Conservation (phyloP, 2,797 vertebrate genomes). For the Pangasius larnaudii region DNA sequence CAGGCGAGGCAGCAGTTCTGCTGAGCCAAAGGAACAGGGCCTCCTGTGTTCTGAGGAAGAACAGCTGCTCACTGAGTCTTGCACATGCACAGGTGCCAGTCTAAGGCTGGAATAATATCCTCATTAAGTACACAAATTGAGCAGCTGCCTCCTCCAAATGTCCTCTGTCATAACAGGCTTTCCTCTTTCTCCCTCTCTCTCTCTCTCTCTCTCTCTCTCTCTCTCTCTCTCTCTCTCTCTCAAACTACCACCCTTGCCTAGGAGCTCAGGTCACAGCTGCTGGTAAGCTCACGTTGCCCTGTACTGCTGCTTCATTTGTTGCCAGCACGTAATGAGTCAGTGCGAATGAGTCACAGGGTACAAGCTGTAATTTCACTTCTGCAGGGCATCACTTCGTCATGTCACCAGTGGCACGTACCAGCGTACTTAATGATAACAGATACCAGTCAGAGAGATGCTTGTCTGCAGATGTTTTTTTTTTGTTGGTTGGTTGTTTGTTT, state of each 20-base stretch:
- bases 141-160: constrained; percentile 45
- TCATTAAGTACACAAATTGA: constrained; percentile 66
- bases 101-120: constrained; percentile 59
- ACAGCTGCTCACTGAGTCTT: constrained; percentile 69
- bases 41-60: constrained; percentile 69
- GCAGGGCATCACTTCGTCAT: constrained; percentile 53
- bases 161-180: background rate
- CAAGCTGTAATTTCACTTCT: constrained; percentile 56
- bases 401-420: constrained; percentile 24
- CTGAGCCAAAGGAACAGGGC: constrained; percentile 67
- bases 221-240: background rate
- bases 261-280: constrained; percentile 59
- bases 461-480: background rate
- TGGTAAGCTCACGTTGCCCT: constrained; percentile 63
- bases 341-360: constrained; percentile 62
- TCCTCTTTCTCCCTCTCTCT: constrained; percentile 1
- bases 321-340: constrained; percentile 58
- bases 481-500: background rate
- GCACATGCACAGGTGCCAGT: constrained; percentile 66
- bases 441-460: constrained; percentile 43
- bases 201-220: background rate
- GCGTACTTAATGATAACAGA: constrained; percentile 41
- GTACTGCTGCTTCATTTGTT: constrained; percentile 33
- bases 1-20: constrained; percentile 62
- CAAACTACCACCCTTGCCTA: background rate